Evolutionary conservation across 2,797 vertebrate genomes (phyloP), one percentile per base, ranked within the genome.

Genomic region (Lerista edwardsae): DNA sequence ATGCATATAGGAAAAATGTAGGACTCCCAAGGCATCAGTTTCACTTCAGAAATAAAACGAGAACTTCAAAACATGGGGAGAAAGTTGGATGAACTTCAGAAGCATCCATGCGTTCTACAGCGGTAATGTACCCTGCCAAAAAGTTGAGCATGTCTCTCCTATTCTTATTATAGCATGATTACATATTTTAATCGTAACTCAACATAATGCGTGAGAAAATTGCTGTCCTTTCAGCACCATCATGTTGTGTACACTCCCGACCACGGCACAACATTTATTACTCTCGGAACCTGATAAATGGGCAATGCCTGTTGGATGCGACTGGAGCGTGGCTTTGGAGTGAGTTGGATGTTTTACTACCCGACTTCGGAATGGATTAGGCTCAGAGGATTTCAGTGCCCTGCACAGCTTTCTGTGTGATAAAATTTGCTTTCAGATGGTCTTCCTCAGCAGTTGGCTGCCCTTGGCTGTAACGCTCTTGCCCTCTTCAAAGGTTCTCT

Each of bases 301-400:
- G 72, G 82, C 79, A 89, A 81, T 81, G 75, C 31, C 86, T 91
- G 71, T 80, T 88, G 77, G 64, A 34, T 88, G 86, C 88, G 86
- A 91, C 88, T 89, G 88, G 90, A 89, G 90, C 86, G 84, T 78
- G 87, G 59, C 83, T 91, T 86, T 91, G 89, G 86, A 89, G 27
- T 81, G 11, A 61, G 74, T 92, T 71, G 85, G 87, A 75, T 92
- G 88, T 84, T 81, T 86, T 75, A 51, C 85, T 91, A 19, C 84
- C 75, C 39, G 82, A 44, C 73, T 84, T 82, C 47, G 82, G 80
- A 72, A 90, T 89, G 89, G 81, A 78, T 90, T 76, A 80, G 74
- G 82, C 85, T 90, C 83, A 69, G 78, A 86, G 84, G 74, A 81
- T 84, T 64, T 89, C 39, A 79, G 41, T 85, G 75, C 36, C 6